These are phyloP conservation scores for Onthophagus sagittarius DNA, from an alignment of 2,888 invertebrate genomes.

Conservation along the genomic window DNA sequence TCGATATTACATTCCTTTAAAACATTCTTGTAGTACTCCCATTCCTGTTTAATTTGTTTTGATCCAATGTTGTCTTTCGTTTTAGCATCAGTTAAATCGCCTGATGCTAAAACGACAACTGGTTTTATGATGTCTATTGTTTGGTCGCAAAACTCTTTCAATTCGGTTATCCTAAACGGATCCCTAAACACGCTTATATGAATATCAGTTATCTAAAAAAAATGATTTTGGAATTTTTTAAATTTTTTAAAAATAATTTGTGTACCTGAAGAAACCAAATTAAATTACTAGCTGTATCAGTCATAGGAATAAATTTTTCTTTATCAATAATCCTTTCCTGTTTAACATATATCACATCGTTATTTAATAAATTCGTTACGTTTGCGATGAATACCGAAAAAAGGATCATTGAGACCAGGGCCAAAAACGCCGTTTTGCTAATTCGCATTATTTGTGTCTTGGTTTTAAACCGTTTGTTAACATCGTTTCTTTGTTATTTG, in stretches of 20 bases:
- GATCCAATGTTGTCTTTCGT: constrained; percentile 75
- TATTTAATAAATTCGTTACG: constrained; percentile 63
- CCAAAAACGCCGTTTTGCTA: constrained; percentile 58
- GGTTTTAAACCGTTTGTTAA: neutral
- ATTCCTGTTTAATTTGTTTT: constrained; percentile 75
- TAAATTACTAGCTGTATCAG: constrained; percentile 56
- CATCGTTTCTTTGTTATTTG: too few species aligned
- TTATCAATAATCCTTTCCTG: constrained; percentile 19
- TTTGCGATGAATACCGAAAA: constrained; percentile 67
- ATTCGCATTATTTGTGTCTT: constrained; percentile 54
- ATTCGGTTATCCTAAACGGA: constrained; percentile 66
- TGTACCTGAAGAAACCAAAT: constrained; percentile 76
- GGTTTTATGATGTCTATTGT: constrained; percentile 73
- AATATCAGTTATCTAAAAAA: constrained; percentile 75
- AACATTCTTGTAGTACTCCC: constrained; percentile 72
- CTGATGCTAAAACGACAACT: constrained; percentile 74
- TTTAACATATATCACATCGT: constrained; percentile 47
- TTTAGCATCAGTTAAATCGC: constrained; percentile 88
- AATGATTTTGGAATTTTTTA: neutral
- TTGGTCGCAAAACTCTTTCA: constrained; percentile 73
- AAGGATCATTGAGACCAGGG: constrained; percentile 60
- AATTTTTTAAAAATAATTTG: neutral
- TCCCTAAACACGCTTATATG: constrained; percentile 85
- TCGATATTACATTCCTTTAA: constrained; percentile 64
- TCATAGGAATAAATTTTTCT: constrained; percentile 42